Base-by-base conservation (phyloP, 2,888 invertebrate species). In the Diarsia rubi region DNA sequence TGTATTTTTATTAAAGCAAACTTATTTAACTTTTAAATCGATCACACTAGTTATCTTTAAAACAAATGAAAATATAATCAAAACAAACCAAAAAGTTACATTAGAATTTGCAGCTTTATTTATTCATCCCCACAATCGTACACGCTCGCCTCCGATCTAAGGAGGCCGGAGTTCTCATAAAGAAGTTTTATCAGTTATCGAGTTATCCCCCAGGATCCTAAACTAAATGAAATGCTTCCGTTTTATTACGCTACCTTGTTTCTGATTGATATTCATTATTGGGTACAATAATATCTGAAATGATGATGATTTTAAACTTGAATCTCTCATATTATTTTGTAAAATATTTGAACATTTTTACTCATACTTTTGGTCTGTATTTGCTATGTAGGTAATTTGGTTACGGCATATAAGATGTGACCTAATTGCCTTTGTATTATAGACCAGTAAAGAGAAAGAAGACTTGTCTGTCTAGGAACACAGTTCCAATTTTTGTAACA, bases 151-250 rank as follows among this genome's bases (percentile, higher is more conserved):
- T 64, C 63, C 42, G 57, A 62, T 73, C 65, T 75, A 31, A 70
- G 70, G 45, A 42, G 54, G 75, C 64, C 54, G 14, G 75, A 76
- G 59, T 64, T 75, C 72, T 62, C 82, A 45, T 73, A 86, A 76
- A 86, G 67, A 79, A 79, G 49, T 80, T 79, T 82, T 88, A 86
- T 79, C 88, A 86, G 81, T 84, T 82, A 84, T 81, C 79, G 71
- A 81, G 80, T 84, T 79, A 78, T 80, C 84, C 67, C 75, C 52
- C 69, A 81, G 73, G 78, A 81, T 66, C 76, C 54, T 69, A 47
- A 75, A 79, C 80, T 82, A 75, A 88, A 84, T 82, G 73, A 86
- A 88, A 88, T 80, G 71, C 75, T 86, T 74, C 71, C 73, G 65
- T 78, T 85, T 83, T 82, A 86, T 78, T 79, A 78, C 73, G 47